These are phyloP conservation scores for Meda fulgida DNA, from an alignment of 2,797 vertebrate genomes.

Conservation along the genomic window DNA sequence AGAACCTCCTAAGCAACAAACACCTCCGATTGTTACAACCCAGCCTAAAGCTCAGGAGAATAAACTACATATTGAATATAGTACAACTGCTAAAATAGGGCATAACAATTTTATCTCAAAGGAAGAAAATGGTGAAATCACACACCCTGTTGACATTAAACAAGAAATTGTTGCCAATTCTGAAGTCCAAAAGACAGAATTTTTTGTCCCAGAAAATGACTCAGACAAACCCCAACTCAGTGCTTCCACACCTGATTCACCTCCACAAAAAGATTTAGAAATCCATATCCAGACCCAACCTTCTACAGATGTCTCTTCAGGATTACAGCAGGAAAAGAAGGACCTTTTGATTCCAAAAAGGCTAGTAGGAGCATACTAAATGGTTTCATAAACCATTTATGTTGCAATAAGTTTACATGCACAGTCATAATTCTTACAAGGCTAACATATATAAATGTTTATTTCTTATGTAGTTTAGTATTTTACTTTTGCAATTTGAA, in stretches of 20 bases:
- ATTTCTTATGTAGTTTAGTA: neutral
- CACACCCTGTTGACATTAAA: conserved; percentile 27
- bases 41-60: conserved; percentile 71
- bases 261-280: conserved; percentile 72
- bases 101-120: conserved; percentile 37
- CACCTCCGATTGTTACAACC: conserved; percentile 66
- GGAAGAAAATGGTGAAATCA: conserved; percentile 58
- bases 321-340: conserved; percentile 77
- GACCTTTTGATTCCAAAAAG: conserved; percentile 88
- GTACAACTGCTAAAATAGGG: conserved; percentile 6
- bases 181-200: conserved; percentile 62
- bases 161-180: conserved; percentile 29
- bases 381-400: conserved; percentile 87
- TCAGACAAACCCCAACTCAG: conserved; percentile 67
- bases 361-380: conserved; percentile 96
- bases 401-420: conserved; percentile 72
- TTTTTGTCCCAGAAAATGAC: conserved; percentile 71
- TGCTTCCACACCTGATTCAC: conserved; percentile 75
- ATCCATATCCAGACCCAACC: conserved; percentile 75
- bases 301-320: conserved; percentile 71
- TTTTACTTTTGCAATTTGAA: too few relatives aligned
- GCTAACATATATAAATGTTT: neutral
- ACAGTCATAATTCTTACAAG: neutral
- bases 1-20: conserved; percentile 69
- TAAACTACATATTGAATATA: conserved; percentile 35